phyloP scores from a whole-genome alignment of 2,888 invertebrate genomes.

The Sarcophaga subvicina region DNA sequence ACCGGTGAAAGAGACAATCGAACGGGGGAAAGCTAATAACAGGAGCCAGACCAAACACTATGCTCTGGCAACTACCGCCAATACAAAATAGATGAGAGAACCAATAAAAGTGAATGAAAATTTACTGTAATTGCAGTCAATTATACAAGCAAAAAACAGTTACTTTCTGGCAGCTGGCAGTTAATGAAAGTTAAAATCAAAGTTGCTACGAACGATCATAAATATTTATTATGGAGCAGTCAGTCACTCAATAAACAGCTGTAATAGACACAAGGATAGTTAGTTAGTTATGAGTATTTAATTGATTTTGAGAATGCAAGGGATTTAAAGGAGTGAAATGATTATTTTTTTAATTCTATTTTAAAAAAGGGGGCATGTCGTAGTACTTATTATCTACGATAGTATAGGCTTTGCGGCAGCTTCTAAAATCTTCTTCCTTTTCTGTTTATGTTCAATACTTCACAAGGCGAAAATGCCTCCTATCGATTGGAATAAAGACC shows the following conservation, averaged over 20 bases:
- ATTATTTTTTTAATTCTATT: too few species aligned
- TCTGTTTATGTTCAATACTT: too few species aligned
- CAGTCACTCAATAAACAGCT: not conserved
- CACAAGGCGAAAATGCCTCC: too few species aligned
- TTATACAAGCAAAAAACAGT: not conserved
- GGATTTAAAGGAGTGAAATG: too few species aligned
- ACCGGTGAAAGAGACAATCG: slow-evolving; percentile 24
- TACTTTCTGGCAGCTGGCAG: not conserved
- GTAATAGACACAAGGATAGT: not conserved
- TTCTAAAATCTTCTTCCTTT: too few species aligned
- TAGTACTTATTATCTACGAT: too few species aligned
- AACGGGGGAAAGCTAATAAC: slow-evolving; percentile 1
- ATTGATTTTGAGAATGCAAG: too few species aligned
- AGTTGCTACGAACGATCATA: slow-evolving; percentile 12
- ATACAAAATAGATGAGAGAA: slow-evolving; percentile 9
- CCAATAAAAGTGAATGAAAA: slow-evolving; percentile 31
- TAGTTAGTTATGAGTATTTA: too few species aligned
- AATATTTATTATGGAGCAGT: slow-evolving; percentile 7
- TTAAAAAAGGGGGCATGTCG: too few species aligned
- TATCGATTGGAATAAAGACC: too few species aligned
- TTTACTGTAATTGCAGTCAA: slow-evolving; percentile 50
- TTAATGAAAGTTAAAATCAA: not conserved
- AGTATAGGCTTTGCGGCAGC: too few species aligned
- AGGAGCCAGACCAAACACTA: not conserved
- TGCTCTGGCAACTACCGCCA: slow-evolving; percentile 7